Evolutionary conservation across 53 echinoderm and acorn worm species (phyloP), one percentile per base, ranked within the genome.

Genomic region (Apostichopus leukothele): DNA sequence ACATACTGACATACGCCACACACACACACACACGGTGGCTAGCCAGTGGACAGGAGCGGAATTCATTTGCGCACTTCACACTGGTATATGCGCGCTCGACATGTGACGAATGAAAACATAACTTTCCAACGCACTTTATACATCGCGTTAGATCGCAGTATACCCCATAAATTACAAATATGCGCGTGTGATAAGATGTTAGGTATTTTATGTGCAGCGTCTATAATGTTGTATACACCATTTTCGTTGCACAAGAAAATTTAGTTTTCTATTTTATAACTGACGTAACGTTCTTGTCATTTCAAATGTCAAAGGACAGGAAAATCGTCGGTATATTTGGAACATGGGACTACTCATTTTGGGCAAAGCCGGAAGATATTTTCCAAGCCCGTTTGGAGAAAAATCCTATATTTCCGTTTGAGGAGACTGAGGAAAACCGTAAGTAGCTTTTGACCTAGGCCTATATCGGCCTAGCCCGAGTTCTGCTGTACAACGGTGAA

Each of bases 381-480:
- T 98, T 98, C 74, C 83, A 89, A 50, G 67, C 73, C 54, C 96
- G 94, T 21, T 81, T 98, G 83, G 94, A 92, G 78, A 92, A 93
- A 60, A 96, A 98, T 83, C 93, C 91, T 55, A 91, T 93, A 76
- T 92, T 94, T 86, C 99, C 99, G 10, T 98, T 98, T 78, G 92
- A 93, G 2, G 99, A 98, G 78, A 94, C 91, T 1, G 78, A 84
- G 14, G 90, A 91, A 74, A 91, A 93, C 89, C 91, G 92, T 93
- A 81, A 92, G 94, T 52, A 52, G 22, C 83, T 18, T 16, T 14
- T 54, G 10, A 9, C 57, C 57, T 57, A 57, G 10, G 1, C 57
- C 57, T 57, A 57, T 57, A 57, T 39, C 39, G 39, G 39, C 39
- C 39, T 39, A 39, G 39, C 39, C 39, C 1, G 39, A 39, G 39